phyloP scores from a whole-genome alignment of 1,140 invertebrate species.

The Leptonema lineaticorne region DNA sequence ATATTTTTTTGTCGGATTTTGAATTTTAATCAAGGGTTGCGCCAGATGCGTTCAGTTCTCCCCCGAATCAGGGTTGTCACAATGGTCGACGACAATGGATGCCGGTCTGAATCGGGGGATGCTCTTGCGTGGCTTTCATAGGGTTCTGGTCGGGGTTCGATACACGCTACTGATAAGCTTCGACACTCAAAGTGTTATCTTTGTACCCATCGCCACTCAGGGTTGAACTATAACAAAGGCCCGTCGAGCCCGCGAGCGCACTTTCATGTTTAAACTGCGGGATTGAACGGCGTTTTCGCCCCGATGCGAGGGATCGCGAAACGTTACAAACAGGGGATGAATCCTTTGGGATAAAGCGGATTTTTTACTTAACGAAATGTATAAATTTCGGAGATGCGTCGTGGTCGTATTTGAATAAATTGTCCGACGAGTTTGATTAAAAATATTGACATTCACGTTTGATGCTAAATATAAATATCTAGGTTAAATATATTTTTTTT shows the following conservation, averaged over 20 bases:
- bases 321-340: background rate
- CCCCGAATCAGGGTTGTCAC: constrained; percentile 15
- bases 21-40: too few species aligned
- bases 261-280: constrained; percentile 36
- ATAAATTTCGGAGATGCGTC: too few species aligned
- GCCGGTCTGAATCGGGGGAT: constrained; percentile 20
- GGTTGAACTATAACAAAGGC: constrained; percentile 32
- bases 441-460: too few species aligned
- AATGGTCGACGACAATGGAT: constrained; percentile 19
- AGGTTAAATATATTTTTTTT: too few species aligned
- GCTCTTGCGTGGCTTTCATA: constrained; percentile 30
- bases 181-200: constrained; percentile 33
- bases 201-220: constrained; percentile 30
- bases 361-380: too few species aligned
- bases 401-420: too few species aligned
- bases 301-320: constrained; percentile 3
- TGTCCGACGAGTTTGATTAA: too few species aligned
- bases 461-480: too few species aligned
- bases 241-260: constrained; percentile 18
- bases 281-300: constrained; percentile 29
- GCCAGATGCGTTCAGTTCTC: background rate
- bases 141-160: constrained; percentile 37
- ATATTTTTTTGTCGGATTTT: too few species aligned
- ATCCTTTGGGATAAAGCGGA: background rate
- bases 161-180: constrained; percentile 35